Base-by-base conservation (phyloP, 2,888 invertebrate genomes). In the Nipponacmea schrenckii region DNA sequence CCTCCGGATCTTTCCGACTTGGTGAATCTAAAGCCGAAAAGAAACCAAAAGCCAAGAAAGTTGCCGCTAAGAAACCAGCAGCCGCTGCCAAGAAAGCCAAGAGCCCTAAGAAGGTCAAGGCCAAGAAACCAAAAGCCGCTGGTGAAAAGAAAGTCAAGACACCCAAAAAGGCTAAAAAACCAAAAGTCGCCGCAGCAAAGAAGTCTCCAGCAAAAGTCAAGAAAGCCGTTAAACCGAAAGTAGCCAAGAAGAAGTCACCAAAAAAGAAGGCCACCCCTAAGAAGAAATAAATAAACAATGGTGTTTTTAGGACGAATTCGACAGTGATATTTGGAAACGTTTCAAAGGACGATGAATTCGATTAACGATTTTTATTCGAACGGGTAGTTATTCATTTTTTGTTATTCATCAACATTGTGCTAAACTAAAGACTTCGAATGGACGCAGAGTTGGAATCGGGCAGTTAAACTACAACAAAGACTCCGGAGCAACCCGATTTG, bases 61-160 rank as follows among this genome's bases (percentile, higher is more conserved):
- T 68, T 45, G n/a, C 63, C 15, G 24, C 62, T 7, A 64, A 48
- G 62, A 68, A 70, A 56, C 67, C 71, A 64, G 73, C 80, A 74
- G 68, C 71, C 68, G 68, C 74, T 71, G 62, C 67, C 81, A 76
- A 77, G 68, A 78, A 78, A 50, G 72, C 77, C 1, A 78, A 76
- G 68, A 80, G 79, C 62, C 77, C 77, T 62, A 74, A 74, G 73
- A 74, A 74, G 68, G 69, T 70, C 0, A 77, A 56, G 5, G 62
- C 69, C 4, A 74, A 79, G 74, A 77, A 76, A 48, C 73, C 79
- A 8, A 77, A 77, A 67, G 69, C 74, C 45, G 72, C 72, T 48
- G 69, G 48, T 67, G 74, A 39, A 63, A 71, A 74, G 65, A 72
- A 73, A 62, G 56, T 69, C 44, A 77, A 75, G 46, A 65, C 72